A percentile compares a stretch with the other conserved stretches of the same genome.
These are phyloP conservation scores for Oreochromis aureus DNA, from an alignment of 2,113 vertebrate genomes.

Conservation along the genomic window DNA sequence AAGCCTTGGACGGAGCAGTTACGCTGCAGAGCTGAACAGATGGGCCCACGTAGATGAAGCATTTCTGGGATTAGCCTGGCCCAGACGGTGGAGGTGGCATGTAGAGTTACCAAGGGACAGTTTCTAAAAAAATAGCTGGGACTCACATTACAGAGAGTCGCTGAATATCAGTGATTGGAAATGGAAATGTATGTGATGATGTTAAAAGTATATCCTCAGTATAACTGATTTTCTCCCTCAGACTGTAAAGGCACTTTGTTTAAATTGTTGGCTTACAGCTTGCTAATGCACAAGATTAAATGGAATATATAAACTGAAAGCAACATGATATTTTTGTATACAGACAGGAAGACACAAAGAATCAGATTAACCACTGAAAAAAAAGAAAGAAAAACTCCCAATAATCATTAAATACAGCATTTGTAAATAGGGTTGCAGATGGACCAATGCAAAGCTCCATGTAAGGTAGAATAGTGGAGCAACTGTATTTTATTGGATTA, in stretches of 20 bases:
- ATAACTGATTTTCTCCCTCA: background rate
- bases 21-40: constrained; percentile 47
- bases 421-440: background rate
- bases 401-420: background rate
- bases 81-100: constrained; percentile 26
- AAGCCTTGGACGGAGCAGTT: constrained; percentile 44
- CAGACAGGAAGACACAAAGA: background rate
- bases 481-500: constrained; percentile 30
- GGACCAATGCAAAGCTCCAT: background rate
- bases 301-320: background rate
- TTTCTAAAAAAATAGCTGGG: background rate
- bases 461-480: background rate
- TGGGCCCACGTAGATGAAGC: constrained; percentile 34
- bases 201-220: background rate
- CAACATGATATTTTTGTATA: background rate
- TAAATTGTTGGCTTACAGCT: background rate
- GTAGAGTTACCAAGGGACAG: background rate
- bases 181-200: background rate
- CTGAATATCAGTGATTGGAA: background rate
- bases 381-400: background rate
- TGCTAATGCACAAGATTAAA: background rate
- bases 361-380: background rate
- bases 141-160: background rate
- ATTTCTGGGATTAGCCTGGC: constrained; percentile 43
- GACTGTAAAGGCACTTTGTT: background rate